phyloP scores from a whole-genome alignment of 2,888 invertebrate genomes.

The Polydrusus tereticollis region DNA sequence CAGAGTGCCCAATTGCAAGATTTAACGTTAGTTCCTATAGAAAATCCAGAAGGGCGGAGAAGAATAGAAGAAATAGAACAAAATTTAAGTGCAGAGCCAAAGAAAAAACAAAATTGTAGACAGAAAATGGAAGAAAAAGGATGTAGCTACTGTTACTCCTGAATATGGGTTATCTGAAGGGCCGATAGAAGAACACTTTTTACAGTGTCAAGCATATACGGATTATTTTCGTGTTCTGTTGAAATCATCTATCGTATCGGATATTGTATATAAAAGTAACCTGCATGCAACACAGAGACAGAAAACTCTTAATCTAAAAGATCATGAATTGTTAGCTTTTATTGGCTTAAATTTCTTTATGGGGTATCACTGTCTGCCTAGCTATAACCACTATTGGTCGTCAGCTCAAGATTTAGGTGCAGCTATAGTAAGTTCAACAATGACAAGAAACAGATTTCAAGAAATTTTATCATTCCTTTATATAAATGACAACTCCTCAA shows the following conservation, averaged over 20 bases:
- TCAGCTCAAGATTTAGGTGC: constrained; percentile 2
- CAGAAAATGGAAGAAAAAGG: constrained; percentile 10
- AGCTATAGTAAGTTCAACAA: not conserved
- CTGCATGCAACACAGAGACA: constrained; percentile 20
- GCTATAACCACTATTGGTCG: constrained; percentile 25
- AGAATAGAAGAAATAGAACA: not conserved
- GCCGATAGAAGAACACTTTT: not conserved
- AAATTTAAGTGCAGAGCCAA: not conserved
- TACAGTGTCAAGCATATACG: not conserved
- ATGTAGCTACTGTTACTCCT: not conserved
- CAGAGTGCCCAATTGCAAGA: not conserved
- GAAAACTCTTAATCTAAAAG: constrained; percentile 17
- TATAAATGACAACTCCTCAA: constrained; percentile 37
- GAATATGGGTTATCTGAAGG: constrained; percentile 4
- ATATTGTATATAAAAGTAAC: constrained; percentile 9
- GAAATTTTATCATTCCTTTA: constrained; percentile 24
- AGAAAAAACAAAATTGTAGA: not conserved
- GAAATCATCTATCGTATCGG: not conserved
- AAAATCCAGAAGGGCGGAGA: not conserved
- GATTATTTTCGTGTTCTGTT: not conserved
- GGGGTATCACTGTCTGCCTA: constrained; percentile 21
- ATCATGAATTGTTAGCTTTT: constrained; percentile 4
- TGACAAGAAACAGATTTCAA: constrained; percentile 8
- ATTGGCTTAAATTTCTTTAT: constrained; percentile 23
- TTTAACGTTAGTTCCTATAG: not conserved